phyloP scores from a whole-genome alignment of 2,113 vertebrate species.

The Petromus typicus region DNA sequence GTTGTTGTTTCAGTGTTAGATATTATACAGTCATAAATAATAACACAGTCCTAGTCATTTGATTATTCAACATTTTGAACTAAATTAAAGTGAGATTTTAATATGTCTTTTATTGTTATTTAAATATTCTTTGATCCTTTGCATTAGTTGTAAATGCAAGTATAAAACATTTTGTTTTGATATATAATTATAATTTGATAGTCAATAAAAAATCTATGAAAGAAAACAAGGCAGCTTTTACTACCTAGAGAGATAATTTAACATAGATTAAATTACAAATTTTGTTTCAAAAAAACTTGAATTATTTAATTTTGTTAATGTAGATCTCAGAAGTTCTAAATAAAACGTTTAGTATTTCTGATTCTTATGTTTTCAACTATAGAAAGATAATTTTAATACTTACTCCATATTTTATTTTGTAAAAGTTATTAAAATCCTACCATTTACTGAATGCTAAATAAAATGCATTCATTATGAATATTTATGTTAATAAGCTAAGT shows the following conservation, averaged over 20 bases:
- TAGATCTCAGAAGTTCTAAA: not conserved
- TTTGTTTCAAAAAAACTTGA: not conserved
- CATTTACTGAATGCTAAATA: not conserved
- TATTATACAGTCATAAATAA: constrained; percentile 32
- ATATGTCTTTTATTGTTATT: not conserved
- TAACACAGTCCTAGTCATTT: not conserved
- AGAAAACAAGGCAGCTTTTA: not conserved
- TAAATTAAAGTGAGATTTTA: not conserved
- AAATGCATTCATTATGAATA: not conserved
- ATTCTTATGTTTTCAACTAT: not conserved
- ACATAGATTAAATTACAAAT: not conserved
- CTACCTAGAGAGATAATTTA: not conserved
- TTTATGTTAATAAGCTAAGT: not conserved
- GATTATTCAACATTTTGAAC: constrained; percentile 49
- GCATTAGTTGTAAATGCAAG: not conserved
- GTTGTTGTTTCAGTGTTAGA: not conserved
- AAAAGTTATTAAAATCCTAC: not conserved
- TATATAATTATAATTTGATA: not conserved
- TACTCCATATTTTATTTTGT: not conserved
- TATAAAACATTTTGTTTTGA: not conserved
- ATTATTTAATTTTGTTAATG: constrained; percentile 1
- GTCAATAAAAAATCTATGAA: not conserved
- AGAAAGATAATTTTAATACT: not conserved
- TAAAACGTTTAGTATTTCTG: not conserved
- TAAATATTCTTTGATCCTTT: not conserved